Percentiles rank a stretch among this genome's conserved stretches.
phyloP scores from a whole-genome alignment of 1,140 invertebrate species.

The Battus philenor region DNA sequence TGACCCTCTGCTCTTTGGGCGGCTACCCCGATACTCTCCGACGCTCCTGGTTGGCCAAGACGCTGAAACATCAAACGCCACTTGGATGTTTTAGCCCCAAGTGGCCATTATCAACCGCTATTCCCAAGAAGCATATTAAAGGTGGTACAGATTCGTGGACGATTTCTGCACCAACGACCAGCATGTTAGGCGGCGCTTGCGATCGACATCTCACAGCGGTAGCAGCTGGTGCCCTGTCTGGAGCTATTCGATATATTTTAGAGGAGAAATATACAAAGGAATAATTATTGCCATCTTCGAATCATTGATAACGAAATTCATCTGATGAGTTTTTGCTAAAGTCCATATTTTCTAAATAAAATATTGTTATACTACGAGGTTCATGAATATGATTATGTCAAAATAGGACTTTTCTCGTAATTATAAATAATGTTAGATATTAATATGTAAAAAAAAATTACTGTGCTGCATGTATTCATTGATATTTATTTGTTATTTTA shows the following conservation, averaged over 20 bases:
- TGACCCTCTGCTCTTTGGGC: constrained; percentile 31
- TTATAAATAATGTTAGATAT: not conserved
- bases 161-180: not conserved
- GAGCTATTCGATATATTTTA: constrained; percentile 38
- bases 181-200: constrained; percentile 24
- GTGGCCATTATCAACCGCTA: not conserved
- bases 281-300: not conserved
- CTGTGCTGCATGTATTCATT: too few species aligned
- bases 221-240: constrained; percentile 25
- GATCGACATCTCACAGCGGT: constrained; percentile 33
- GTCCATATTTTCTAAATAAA: not conserved
- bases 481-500: too few species aligned
- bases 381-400: too few species aligned
- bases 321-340: constrained; percentile 1
- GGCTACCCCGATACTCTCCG: constrained; percentile 35
- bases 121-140: not conserved
- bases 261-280: constrained; percentile 17
- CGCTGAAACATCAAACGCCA: constrained; percentile 29
- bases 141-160: not conserved
- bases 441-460: too few species aligned
- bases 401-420: not conserved
- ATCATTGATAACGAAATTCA: constrained; percentile 1
- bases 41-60: constrained; percentile 31
- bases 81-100: constrained; percentile 33
- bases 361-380: too few species aligned